These are phyloP conservation scores for Abrostola tripartita DNA, from an alignment of 2,888 invertebrate species.

Conservation along the genomic window DNA sequence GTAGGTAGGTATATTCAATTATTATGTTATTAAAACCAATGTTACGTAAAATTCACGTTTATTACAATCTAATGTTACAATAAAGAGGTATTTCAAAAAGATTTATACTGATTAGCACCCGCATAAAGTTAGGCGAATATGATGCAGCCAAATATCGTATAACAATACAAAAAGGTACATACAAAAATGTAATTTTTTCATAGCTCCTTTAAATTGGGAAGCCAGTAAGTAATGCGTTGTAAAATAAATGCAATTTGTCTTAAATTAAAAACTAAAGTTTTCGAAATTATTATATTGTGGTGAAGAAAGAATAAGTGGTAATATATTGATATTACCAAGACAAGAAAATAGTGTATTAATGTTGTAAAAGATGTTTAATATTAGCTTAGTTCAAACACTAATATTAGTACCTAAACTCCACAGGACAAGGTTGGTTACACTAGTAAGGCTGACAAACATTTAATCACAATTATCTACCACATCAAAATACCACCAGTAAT, in stretches of 20 bases:
- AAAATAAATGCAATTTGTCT: slow-evolving; percentile 47
- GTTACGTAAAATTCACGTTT: slow-evolving; percentile 46
- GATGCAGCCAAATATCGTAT: slow-evolving; percentile 33
- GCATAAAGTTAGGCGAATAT: slow-evolving; percentile 51
- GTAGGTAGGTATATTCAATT: neutral
- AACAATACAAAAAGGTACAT: slow-evolving; percentile 9
- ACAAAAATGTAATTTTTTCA: slow-evolving; percentile 6
- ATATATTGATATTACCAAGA: too few species aligned
- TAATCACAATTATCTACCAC: slow-evolving; percentile 24
- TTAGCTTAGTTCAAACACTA: slow-evolving; percentile 1
- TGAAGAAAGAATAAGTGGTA: too few species aligned
- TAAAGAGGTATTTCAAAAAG: slow-evolving; percentile 36
- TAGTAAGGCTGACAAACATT: slow-evolving; percentile 52
- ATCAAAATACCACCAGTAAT: slow-evolving; percentile 21
- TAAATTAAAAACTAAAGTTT: slow-evolving; percentile 10
- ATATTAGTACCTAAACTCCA: slow-evolving; percentile 20
- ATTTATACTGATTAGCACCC: slow-evolving; percentile 47
- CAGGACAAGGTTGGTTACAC: slow-evolving; percentile 31
- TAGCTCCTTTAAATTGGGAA: slow-evolving; percentile 8
- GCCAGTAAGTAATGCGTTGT: slow-evolving; percentile 30
- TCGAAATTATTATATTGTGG: neutral
- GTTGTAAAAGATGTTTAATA: neutral
- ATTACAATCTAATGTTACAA: slow-evolving; percentile 40
- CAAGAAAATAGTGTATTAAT: neutral
- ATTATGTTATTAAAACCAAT: slow-evolving; percentile 13